Conservation (phyloP, 2,113 vertebrate genomes). For the Strix uralensis region DNA sequence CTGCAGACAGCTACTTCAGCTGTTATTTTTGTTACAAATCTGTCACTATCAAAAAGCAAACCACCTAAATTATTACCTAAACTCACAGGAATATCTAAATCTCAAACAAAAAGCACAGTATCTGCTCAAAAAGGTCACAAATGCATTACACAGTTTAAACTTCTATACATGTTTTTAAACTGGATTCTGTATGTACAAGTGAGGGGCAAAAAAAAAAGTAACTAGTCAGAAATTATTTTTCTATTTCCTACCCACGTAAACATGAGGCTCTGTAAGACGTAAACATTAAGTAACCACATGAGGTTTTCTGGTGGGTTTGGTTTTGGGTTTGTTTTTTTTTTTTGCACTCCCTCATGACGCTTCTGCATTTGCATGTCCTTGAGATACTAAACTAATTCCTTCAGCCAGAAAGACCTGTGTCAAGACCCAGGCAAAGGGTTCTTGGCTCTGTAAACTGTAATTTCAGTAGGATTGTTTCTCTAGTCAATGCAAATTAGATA, state of each 20-base stretch:
- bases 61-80: not conserved
- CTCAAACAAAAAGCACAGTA: not conserved
- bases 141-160: not conserved
- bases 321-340: not conserved
- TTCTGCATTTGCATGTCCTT: not conserved
- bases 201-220: not conserved
- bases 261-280: fast-evolving
- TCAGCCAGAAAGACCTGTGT: not conserved
- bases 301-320: not conserved
- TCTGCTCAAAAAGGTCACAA: not conserved
- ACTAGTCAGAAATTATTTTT: not conserved
- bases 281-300: not conserved
- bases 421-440: not conserved
- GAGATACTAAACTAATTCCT: not conserved
- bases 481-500: not conserved
- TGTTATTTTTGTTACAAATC: not conserved
- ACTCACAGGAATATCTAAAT: not conserved
- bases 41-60: not conserved
- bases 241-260: not conserved
- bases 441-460: not conserved
- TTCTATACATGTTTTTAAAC: not conserved
- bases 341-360: not conserved
- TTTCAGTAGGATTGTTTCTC: not conserved
- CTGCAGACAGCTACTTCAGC: not conserved
- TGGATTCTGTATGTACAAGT: not conserved